These are phyloP conservation scores for Hycleus phaleratus DNA, from an alignment of 1,140 invertebrate species.

Conservation along the genomic window DNA sequence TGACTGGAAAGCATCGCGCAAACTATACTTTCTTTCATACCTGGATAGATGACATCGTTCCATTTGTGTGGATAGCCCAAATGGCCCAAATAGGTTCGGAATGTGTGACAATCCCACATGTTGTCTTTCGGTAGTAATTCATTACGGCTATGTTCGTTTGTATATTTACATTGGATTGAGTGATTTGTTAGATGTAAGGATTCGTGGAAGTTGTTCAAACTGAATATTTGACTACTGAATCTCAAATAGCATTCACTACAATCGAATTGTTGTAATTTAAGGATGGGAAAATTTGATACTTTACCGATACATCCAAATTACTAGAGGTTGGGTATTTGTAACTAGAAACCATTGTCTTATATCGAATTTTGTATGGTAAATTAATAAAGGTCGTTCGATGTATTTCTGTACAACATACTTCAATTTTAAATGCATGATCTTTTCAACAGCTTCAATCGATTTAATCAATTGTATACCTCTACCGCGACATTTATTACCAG, in stretches of 20 bases:
- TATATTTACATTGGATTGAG: conserved; percentile 86
- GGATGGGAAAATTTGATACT: neutral
- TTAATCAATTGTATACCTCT: conserved; percentile 83
- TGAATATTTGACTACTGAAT: conserved; percentile 89
- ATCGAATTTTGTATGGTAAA: conserved; percentile 90
- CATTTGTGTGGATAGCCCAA: conserved; percentile 67
- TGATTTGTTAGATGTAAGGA: conserved; percentile 91
- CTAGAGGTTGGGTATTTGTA: conserved; percentile 80
- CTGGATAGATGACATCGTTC: conserved; percentile 57
- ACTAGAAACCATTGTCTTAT: conserved; percentile 91
- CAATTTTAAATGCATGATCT: conserved; percentile 53
- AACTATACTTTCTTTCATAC: conserved; percentile 81
- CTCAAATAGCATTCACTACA: conserved; percentile 79
- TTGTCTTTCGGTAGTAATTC: conserved; percentile 69
- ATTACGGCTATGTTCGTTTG: conserved; percentile 67
- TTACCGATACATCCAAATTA: conserved; percentile 87
- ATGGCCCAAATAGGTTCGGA: conserved; percentile 64
- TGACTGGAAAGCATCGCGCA: conserved; percentile 81
- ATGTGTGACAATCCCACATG: conserved; percentile 81
- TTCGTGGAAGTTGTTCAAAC: conserved; percentile 82
- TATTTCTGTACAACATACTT: conserved; percentile 91
- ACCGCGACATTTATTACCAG: conserved; percentile 86
- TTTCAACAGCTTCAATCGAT: conserved; percentile 77
- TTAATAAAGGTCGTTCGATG: conserved; percentile 81
- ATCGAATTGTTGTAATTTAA: conserved; percentile 9